Conservation (phyloP, 53 echinoderm and acorn worm species). For the Holothuria scabra region DNA sequence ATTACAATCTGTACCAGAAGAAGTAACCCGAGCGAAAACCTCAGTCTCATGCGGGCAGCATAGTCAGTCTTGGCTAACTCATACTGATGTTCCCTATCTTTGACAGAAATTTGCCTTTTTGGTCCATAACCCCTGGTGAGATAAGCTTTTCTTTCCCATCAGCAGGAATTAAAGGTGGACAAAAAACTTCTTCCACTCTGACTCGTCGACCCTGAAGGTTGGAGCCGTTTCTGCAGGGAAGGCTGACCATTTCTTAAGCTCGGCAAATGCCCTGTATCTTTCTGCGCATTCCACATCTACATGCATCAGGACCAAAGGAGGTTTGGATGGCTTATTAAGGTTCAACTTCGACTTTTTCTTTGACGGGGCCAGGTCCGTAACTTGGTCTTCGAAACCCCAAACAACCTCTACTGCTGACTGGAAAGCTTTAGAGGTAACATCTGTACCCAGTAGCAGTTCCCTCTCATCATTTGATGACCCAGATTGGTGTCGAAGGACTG, state of each 20-base stretch:
- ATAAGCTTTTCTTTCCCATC: background rate
- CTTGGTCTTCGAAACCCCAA: no score
- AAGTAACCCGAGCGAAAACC: no score
- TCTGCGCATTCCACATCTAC: background rate
- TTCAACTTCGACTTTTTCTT: background rate
- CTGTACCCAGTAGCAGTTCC: no score
- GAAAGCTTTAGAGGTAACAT: no score
- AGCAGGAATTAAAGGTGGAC: background rate
- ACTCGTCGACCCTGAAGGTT: background rate
- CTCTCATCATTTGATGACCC: no score
- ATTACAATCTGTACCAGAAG: no score
- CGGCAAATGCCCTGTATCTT: no score
- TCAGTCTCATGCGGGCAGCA: no score
- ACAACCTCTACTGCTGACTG: no score
- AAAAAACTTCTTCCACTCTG: background rate
- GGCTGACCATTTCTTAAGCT: background rate
- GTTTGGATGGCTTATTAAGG: background rate
- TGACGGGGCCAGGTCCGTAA: background rate
- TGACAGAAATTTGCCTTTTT: background rate
- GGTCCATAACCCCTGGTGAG: background rate
- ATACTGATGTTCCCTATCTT: background rate
- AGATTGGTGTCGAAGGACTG: no score
- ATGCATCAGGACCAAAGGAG: background rate
- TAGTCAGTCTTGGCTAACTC: no score
- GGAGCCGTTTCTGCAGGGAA: background rate